Conservation (phyloP, 2,113 vertebrate genomes). For the Aptenodytes patagonicus region DNA sequence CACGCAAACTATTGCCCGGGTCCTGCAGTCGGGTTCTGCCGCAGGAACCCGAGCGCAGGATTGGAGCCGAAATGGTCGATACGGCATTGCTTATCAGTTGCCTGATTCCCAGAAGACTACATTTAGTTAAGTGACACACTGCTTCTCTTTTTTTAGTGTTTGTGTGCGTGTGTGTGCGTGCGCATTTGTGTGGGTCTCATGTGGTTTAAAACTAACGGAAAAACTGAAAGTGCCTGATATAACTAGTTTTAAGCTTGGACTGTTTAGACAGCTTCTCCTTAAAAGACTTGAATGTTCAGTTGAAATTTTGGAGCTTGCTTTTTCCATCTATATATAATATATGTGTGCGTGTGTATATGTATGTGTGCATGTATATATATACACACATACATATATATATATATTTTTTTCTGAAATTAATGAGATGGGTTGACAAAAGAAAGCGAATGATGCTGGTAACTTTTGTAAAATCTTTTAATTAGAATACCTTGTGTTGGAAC, state of each 20-base stretch:
- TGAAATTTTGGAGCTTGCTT: constrained; percentile 86
- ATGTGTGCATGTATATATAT: not conserved
- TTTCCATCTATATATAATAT: constrained; percentile 79
- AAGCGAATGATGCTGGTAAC: constrained; percentile 52
- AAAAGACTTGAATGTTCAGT: constrained; percentile 97
- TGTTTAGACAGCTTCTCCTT: constrained; percentile 88
- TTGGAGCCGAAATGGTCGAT: not conserved
- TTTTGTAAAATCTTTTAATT: constrained; percentile 56
- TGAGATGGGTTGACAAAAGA: constrained; percentile 18
- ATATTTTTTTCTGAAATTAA: not conserved
- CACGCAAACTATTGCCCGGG: not conserved
- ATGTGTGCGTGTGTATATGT: not conserved
- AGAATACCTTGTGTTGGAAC: constrained; percentile 26
- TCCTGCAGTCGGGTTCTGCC: not conserved
- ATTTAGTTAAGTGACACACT: constrained; percentile 70
- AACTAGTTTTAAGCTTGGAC: constrained; percentile 89
- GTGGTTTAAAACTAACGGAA: constrained; percentile 84
- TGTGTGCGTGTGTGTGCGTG: constrained; percentile 16
- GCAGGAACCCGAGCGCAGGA: not conserved
- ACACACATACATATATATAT: too few species aligned
- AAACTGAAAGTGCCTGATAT: constrained; percentile 97
- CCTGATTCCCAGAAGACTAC: constrained; percentile 78
- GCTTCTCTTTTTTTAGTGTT: constrained; percentile 56
- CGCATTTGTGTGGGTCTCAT: constrained; percentile 60
- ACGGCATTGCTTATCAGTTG: constrained; percentile 72